Percentiles rank a stretch among this genome's conserved stretches.
phyloP scores from a whole-genome alignment of 2,113 vertebrate species.

The Pygoscelis adeliae region DNA sequence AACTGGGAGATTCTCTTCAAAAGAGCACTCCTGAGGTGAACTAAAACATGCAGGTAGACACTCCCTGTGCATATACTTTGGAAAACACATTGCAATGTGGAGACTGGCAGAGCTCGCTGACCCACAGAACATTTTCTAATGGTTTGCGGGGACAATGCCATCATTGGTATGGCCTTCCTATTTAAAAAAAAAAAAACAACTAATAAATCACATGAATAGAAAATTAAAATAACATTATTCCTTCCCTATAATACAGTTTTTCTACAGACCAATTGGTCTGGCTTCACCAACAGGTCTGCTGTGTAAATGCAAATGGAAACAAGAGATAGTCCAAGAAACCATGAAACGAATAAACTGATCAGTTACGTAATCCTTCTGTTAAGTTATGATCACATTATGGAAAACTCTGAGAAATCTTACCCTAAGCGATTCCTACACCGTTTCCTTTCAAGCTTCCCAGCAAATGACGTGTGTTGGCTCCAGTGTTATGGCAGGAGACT shows the following conservation, averaged over 20 bases:
- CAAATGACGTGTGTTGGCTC: not conserved
- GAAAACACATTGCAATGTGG: not conserved
- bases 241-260: not conserved
- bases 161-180: not conserved
- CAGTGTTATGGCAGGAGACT: not conserved
- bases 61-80: not conserved
- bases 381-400: not conserved
- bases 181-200: not conserved
- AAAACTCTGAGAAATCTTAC: not conserved
- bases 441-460: not conserved
- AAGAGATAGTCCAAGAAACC: not conserved
- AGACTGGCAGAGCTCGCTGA: not conserved
- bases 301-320: not conserved
- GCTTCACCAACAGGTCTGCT: not conserved
- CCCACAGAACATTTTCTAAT: not conserved
- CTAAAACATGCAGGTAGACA: not conserved
- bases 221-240: not conserved
- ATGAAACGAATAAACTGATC: not conserved
- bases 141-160: not conserved
- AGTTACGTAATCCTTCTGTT: not conserved
- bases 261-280: not conserved
- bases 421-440: rapidly evolving
- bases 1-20: not conserved
- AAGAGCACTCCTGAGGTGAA: not conserved
- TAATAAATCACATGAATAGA: not conserved